Percentiles rank a stretch among this genome's conserved stretches.
These are phyloP conservation scores for Festucalex cinctus DNA, from an alignment of 2,113 vertebrate genomes.

Conservation along the genomic window DNA sequence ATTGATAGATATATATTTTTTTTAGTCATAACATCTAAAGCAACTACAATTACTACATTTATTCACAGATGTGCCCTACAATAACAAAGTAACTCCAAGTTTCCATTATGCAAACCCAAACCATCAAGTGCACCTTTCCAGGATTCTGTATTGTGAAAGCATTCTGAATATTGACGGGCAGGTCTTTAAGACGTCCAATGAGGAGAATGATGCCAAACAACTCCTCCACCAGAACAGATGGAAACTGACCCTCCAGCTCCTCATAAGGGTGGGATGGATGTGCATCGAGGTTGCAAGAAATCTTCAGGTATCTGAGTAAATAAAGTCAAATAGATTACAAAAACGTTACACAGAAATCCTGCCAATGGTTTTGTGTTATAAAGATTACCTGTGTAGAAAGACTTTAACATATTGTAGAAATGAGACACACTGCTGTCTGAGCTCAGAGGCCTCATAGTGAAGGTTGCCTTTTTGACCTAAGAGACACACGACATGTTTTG, in stretches of 20 bases:
- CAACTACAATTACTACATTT: neutral
- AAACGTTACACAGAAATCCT: neutral
- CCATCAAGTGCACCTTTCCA: slow-evolving; percentile 75
- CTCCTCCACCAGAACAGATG: slow-evolving; percentile 84
- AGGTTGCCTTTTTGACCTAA: slow-evolving; percentile 81
- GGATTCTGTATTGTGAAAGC: slow-evolving; percentile 83
- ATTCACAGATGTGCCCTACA: neutral
- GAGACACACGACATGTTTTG: slow-evolving; percentile 36
- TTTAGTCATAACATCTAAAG: neutral
- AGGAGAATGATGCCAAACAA: slow-evolving; percentile 81
- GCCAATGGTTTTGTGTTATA: neutral
- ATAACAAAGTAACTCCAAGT: neutral
- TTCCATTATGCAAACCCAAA: neutral
- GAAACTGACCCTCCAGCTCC: slow-evolving; percentile 78
- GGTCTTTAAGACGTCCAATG: slow-evolving; percentile 80
- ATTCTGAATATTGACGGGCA: slow-evolving; percentile 76
- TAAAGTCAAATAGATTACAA: neutral
- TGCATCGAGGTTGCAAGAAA: slow-evolving; percentile 53
- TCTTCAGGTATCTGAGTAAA: slow-evolving; percentile 76
- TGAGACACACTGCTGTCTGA: slow-evolving; percentile 81
- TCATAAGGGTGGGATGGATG: slow-evolving; percentile 75
- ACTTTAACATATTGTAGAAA: slow-evolving; percentile 94
- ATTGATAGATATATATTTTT: neutral
- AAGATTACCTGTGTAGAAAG: slow-evolving; percentile 86
- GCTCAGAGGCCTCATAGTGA: slow-evolving; percentile 83